phyloP scores from a whole-genome alignment of 2,113 vertebrate genomes.

The Callipepla squamata region DNA sequence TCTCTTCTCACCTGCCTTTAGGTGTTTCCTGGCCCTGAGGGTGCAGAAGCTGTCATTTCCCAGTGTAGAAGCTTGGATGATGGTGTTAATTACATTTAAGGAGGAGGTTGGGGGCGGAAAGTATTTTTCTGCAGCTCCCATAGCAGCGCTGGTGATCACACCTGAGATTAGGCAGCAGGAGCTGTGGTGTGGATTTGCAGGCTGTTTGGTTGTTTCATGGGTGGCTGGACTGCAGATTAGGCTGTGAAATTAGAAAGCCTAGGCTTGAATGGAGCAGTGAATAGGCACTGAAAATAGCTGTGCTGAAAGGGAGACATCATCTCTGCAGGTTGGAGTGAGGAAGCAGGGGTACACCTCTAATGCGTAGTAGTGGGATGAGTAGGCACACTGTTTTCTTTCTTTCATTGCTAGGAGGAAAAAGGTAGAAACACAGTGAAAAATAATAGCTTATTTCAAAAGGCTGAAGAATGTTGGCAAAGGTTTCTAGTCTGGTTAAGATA shows the following conservation, averaged over 20 bases:
- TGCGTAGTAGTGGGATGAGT: background rate
- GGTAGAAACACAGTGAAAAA: background rate
- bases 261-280: constrained; percentile 24
- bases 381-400: background rate
- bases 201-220: constrained; percentile 37
- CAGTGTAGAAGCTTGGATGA: background rate
- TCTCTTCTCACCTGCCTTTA: background rate
- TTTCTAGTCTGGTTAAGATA: background rate
- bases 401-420: background rate
- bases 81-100: background rate
- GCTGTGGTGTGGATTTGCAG: background rate
- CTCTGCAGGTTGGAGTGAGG: background rate
- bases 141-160: background rate
- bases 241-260: constrained; percentile 35
- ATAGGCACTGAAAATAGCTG: constrained; percentile 15
- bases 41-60: background rate
- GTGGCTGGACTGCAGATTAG: constrained; percentile 47
- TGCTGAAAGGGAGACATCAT: background rate
- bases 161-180: background rate
- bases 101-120: background rate
- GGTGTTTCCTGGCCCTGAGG: background rate
- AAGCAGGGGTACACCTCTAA: background rate
- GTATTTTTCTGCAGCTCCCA: background rate
- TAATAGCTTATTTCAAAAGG: background rate
- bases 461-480: background rate